Percentiles rank a stretch among this genome's conserved stretches.
These are phyloP conservation scores for Machaerirhynchus nigripectus DNA, from an alignment of 2,113 vertebrate genomes.

Conservation along the genomic window DNA sequence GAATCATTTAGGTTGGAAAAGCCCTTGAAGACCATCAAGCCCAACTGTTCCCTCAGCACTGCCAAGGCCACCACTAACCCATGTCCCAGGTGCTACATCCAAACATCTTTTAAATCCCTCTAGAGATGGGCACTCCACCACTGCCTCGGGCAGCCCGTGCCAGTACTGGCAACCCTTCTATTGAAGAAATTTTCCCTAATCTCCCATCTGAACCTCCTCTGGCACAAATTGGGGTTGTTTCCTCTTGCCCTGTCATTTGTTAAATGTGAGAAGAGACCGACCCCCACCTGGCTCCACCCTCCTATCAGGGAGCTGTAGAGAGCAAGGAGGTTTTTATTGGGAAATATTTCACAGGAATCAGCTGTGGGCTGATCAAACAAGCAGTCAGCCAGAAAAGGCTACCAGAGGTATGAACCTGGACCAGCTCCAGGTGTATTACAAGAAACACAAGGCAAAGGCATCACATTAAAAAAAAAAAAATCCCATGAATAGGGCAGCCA, in stretches of 20 bases:
- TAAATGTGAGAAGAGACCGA: background rate
- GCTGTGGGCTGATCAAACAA: background rate
- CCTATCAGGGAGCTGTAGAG: background rate
- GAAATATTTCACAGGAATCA: background rate
- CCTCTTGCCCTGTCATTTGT: background rate
- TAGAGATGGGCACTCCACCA: background rate
- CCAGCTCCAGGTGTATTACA: background rate
- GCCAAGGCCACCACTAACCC: background rate
- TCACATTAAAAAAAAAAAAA: background rate
- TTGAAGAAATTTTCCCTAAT: background rate
- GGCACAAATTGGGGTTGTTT: background rate
- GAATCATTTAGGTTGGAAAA: background rate
- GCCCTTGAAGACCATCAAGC: background rate
- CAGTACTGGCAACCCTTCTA: background rate
- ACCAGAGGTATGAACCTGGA: background rate
- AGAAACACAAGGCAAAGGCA: background rate
- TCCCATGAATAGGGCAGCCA: background rate
- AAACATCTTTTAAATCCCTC: background rate
- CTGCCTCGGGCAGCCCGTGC: background rate
- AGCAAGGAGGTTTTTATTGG: background rate
- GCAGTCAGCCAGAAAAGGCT: background rate
- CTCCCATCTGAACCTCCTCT: background rate
- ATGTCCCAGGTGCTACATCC: background rate
- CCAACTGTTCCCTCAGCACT: background rate
- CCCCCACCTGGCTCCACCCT: background rate